phyloP scores from a whole-genome alignment of 2,113 vertebrate species.

The Lamprotornis superbus region DNA sequence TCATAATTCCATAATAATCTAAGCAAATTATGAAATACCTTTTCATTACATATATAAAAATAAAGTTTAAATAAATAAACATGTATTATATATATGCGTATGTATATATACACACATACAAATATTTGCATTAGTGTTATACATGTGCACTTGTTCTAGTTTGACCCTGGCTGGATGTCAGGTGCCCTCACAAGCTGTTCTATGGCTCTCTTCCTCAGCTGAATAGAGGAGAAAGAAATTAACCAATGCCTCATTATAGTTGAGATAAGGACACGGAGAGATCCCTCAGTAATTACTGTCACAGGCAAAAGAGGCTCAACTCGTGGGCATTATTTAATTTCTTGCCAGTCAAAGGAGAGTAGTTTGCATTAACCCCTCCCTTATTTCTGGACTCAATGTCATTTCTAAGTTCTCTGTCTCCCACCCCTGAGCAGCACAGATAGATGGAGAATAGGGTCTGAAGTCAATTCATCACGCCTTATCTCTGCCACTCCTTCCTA shows the following conservation, averaged over 20 bases:
- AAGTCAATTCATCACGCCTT: background rate
- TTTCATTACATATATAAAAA: background rate
- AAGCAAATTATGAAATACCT: background rate
- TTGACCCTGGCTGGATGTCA: background rate
- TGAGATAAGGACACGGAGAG: background rate
- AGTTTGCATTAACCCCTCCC: background rate
- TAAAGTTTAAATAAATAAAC: background rate
- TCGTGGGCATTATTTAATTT: background rate
- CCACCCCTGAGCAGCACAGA: background rate
- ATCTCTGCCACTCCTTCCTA: background rate
- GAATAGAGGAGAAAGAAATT: background rate
- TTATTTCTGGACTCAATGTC: background rate
- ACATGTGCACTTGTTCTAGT: background rate
- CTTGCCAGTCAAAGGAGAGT: background rate
- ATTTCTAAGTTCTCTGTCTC: background rate
- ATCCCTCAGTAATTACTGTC: background rate
- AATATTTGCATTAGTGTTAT: background rate
- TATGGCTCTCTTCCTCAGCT: background rate
- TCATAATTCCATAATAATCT: background rate
- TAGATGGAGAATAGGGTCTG: background rate
- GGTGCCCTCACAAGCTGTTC: background rate
- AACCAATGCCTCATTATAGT: background rate
- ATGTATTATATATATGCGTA: background rate
- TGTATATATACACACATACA: too few species aligned
- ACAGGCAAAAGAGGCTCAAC: background rate